phyloP scores from a whole-genome alignment of 2,113 vertebrate genomes.

The Ellobius talpinus region DNA sequence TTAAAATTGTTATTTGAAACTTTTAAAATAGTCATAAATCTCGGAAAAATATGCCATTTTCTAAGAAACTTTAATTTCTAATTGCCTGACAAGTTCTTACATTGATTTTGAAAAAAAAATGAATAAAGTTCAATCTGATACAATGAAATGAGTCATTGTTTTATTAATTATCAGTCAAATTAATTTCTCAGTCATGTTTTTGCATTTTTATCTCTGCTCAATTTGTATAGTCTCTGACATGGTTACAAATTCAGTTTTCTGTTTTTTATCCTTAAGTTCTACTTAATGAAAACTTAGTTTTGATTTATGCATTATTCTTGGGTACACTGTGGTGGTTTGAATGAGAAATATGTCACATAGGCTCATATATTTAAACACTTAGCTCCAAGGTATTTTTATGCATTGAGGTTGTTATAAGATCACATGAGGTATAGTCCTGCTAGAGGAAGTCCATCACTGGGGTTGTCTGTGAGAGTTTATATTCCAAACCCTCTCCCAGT shows the following conservation, averaged over 20 bases:
- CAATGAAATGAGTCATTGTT: not conserved
- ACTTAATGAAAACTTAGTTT: not conserved
- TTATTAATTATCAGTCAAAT: slow-evolving; percentile 18
- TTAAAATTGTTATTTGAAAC: not conserved
- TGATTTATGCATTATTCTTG: not conserved
- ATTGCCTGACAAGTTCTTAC: not conserved
- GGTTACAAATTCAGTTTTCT: not conserved
- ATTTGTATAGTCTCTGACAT: not conserved
- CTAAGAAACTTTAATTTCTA: slow-evolving; percentile 13
- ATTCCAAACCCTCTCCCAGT: too few relatives aligned
- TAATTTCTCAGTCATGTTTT: not conserved
- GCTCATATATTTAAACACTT: not conserved
- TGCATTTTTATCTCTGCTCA: not conserved
- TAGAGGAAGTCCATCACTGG: not conserved
- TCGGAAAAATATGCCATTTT: not conserved
- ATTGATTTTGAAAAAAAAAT: not conserved
- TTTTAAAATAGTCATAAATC: not conserved
- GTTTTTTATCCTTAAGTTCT: not conserved
- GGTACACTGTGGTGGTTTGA: not conserved
- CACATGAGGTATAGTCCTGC: too few relatives aligned
- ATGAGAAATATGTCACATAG: too few relatives aligned
- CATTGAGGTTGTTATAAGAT: not conserved
- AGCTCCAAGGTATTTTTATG: not conserved
- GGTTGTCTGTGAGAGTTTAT: not conserved
- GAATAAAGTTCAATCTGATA: not conserved